Evolutionary conservation across 2,113 vertebrate species (phyloP).

Genomic region (Malaclemys terrapin): DNA sequence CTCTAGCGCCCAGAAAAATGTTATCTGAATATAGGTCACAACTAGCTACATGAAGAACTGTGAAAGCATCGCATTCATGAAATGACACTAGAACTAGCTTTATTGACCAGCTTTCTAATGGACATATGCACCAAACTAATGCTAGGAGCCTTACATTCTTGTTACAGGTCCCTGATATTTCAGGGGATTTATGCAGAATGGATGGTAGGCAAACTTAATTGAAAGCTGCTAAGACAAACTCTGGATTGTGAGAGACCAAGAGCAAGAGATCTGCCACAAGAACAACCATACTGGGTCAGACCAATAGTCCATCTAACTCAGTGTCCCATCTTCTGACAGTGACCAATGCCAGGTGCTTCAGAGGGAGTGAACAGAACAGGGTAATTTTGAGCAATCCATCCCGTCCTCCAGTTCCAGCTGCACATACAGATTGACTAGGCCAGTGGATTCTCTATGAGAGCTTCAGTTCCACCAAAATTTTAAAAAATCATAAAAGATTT

Average conservation of each 20-base stretch:
- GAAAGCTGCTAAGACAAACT: conserved; percentile 12
- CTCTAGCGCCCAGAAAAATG: not conserved
- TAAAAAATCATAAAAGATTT: conserved; percentile 46
- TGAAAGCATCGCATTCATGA: not conserved
- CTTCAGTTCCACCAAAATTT: conserved; percentile 32
- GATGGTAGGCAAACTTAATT: conserved; percentile 32
- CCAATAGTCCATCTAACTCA: not conserved
- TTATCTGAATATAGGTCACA: not conserved
- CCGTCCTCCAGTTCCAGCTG: not conserved
- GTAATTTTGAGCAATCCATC: not conserved
- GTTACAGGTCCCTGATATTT: conserved; percentile 11
- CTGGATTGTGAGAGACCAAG: conserved; percentile 53
- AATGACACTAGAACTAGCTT: conserved; percentile 18
- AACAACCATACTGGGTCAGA: not conserved
- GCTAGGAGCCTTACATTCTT: not conserved
- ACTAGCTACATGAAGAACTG: not conserved
- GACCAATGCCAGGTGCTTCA: not conserved
- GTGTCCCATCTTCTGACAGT: not conserved
- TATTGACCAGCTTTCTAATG: not conserved
- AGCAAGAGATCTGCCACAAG: conserved; percentile 42
- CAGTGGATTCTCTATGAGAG: fast-evolving
- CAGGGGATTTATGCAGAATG: conserved; percentile 2
- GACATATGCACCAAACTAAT: not conserved
- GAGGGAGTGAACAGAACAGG: not conserved
- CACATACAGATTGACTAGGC: not conserved